Conservation (phyloP, 2,888 invertebrate species). For the Cremastinae sp. region DNA sequence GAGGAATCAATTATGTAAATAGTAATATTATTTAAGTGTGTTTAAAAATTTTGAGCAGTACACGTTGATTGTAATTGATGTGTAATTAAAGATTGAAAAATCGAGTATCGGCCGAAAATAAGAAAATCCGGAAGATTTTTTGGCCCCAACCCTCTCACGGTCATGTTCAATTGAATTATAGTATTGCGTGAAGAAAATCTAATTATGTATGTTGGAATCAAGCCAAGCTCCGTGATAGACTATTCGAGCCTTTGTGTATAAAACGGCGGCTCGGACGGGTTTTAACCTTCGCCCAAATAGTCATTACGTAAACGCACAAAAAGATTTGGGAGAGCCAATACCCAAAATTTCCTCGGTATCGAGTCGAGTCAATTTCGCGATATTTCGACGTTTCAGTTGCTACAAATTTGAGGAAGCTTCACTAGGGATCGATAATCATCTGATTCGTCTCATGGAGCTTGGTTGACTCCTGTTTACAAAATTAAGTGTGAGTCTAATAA, state of each 20-base stretch:
- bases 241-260: slow-evolving; percentile 66
- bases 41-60: too few relatives aligned
- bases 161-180: slow-evolving; percentile 69
- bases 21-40: slow-evolving; percentile 13
- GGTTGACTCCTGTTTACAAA: not conserved
- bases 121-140: not conserved
- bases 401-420: slow-evolving; percentile 23
- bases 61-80: too few relatives aligned
- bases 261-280: slow-evolving; percentile 51
- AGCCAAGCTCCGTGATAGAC: slow-evolving; percentile 74
- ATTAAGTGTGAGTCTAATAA: not conserved
- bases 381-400: slow-evolving; percentile 49
- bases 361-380: slow-evolving; percentile 22
- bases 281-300: slow-evolving; percentile 58
- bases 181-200: slow-evolving; percentile 70
- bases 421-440: not conserved
- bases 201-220: slow-evolving; percentile 75
- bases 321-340: slow-evolving; percentile 32
- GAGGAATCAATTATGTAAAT: not conserved
- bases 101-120: not conserved
- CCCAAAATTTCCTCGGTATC: slow-evolving; percentile 35
- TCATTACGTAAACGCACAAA: slow-evolving; percentile 57
- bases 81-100: too few relatives aligned
- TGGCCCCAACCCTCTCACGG: slow-evolving; percentile 56
- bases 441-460: not conserved